Base-by-base conservation (phyloP, 2,888 invertebrate species). In the Panopea generosa region DNA sequence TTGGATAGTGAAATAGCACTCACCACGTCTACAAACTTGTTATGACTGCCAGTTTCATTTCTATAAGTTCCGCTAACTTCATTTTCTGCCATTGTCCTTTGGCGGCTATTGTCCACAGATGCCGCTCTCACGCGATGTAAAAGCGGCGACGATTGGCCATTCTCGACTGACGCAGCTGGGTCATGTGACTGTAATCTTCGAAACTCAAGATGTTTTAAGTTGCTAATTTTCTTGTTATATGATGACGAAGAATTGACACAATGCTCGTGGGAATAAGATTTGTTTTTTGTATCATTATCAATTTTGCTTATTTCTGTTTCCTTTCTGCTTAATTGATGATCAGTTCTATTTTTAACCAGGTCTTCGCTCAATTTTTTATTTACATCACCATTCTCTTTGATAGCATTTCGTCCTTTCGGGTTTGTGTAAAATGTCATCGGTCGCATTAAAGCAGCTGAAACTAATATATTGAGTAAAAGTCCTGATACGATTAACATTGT, bases 401-500 rank as follows among this genome's bases (percentile, higher is more conserved):
- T 11, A 11, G 33, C 4, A 7, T 4, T 4, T 11, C 11, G 33
- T 11, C 24, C n/a, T 38, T 38, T 27, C 14, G 18, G 26, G 16
- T 47, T 72, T 2, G 60, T 22, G 26, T 73, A 72, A 26, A 47
- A 45, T 20, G 63, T 49, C 2, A 52, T 45, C 22, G 75, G 69
- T 49, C 75, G 40, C 59, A 75, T 38, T 11, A 75, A 53, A 11
- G 50, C 29, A 4, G 59, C 69, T 18, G 68, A 26, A 22, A 60
- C 47, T 11, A 49, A 53, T 4, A 53, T 26, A 29, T 75, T 45
- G 29, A 52, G 22, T 3, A 75, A 27, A 22, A 75, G 4, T 22
- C 38, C 75, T 0, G 69, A 62, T 6, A 65, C 22, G 27, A 75
- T 59, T 27, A 75, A n/a, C 60, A 69, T 57, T 11, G 75, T 53